These are phyloP conservation scores for Drosophila burlai DNA, from an alignment of 1,140 invertebrate genomes.

Conservation along the genomic window DNA sequence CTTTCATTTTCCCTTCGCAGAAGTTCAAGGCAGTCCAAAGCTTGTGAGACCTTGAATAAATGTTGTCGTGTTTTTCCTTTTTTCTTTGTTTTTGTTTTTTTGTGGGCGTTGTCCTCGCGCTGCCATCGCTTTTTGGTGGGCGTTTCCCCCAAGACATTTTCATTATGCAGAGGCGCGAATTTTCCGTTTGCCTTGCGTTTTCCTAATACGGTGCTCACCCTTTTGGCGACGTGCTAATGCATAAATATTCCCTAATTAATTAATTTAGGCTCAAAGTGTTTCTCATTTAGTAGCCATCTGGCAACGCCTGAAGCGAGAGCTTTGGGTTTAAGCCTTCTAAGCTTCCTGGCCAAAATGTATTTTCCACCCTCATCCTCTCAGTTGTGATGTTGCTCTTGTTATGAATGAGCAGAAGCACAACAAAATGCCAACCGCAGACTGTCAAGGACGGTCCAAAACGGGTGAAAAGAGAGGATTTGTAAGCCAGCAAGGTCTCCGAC, in stretches of 20 bases:
- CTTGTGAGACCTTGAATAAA: slow-evolving; percentile 61
- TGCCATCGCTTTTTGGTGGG: slow-evolving; percentile 15
- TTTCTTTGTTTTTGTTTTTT: slow-evolving; percentile 18
- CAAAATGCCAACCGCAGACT: slow-evolving; percentile 67
- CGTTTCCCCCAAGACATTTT: slow-evolving; percentile 12
- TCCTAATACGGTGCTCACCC: slow-evolving; percentile 42
- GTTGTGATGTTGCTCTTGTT: slow-evolving; percentile 62
- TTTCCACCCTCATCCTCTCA: slow-evolving; percentile 10
- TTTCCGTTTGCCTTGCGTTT: slow-evolving; percentile 12
- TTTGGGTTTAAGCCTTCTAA: slow-evolving; percentile 35
- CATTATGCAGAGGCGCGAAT: slow-evolving; percentile 50
- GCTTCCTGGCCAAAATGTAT: slow-evolving; percentile 16
- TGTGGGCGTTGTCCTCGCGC: slow-evolving; percentile 57
- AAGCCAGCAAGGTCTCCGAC: not conserved
- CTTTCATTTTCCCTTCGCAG: slow-evolving; percentile 53
- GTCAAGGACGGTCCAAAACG: slow-evolving; percentile 58
- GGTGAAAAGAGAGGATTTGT: not conserved
- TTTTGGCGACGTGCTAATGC: slow-evolving; percentile 26
- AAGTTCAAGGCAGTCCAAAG: slow-evolving; percentile 74
- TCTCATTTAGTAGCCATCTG: slow-evolving; percentile 23
- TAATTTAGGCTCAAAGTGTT: slow-evolving; percentile 12
- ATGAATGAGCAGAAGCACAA: slow-evolving; percentile 77
- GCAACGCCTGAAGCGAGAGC: slow-evolving; percentile 38
- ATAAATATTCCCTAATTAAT: slow-evolving; percentile 61
- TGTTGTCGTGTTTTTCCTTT: slow-evolving; percentile 32